A percentile compares a stretch with the other conserved stretches of the same genome.
These are phyloP conservation scores for Gobius niger DNA, from an alignment of 2,113 vertebrate species.

Conservation along the genomic window DNA sequence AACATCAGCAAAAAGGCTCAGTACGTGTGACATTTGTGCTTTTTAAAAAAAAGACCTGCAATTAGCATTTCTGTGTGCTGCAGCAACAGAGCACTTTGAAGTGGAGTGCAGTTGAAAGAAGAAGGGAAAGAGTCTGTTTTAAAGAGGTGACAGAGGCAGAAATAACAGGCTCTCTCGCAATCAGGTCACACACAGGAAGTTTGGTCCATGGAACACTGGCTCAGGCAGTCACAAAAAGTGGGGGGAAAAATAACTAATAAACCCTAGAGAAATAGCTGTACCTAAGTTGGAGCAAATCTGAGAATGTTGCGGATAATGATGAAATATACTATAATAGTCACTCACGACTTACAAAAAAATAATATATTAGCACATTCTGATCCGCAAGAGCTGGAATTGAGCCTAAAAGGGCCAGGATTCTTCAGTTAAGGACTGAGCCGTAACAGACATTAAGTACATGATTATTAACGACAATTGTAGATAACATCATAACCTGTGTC, in stretches of 20 bases:
- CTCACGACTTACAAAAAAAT: no score
- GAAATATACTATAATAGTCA: no score
- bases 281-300: no score
- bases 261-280: no score
- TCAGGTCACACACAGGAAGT: slow-evolving; percentile 21
- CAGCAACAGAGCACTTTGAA: slow-evolving; percentile 39
- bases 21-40: neutral
- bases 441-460: no score
- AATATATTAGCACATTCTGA: no score
- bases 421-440: no score
- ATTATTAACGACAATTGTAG: no score
- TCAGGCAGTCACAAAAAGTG: neutral
- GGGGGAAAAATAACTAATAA: neutral
- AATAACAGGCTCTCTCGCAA: slow-evolving; percentile 27
- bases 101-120: slow-evolving; percentile 32
- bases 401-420: no score
- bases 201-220: neutral
- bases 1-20: slow-evolving; percentile 3
- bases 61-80: slow-evolving; percentile 46
- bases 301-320: no score
- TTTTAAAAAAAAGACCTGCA: slow-evolving; percentile 23
- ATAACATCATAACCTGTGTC: no score
- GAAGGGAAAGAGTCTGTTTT: neutral
- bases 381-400: no score
- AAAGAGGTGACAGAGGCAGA: slow-evolving; percentile 20